Base-by-base conservation (phyloP, 2,797 vertebrate genomes). In the Peromyscus attwateri region DNA sequence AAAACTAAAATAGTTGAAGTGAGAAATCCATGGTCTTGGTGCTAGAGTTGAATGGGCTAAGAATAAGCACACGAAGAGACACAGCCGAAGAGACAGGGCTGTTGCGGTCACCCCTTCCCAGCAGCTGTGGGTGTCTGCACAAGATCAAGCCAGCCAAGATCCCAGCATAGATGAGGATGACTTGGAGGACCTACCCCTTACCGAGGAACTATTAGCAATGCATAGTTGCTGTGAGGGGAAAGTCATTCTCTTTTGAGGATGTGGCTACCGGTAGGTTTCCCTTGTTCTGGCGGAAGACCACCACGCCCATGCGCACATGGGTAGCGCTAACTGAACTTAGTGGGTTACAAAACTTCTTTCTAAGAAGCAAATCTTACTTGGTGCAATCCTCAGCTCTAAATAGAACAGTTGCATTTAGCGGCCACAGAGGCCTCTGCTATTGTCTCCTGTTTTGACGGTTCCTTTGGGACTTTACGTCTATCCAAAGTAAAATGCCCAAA, bases 71-170 rank as follows among this genome's bases (percentile, higher is more conserved):
- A 2, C 11, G 16, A 43, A 57, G 55, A 88, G 13, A 25, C 37
- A 13, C 6, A 71, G 23, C 14, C 34, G 11, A 49, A 37, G 25
- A n/a, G 43, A 14, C 4, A 0, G 17, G 43, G 31, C 43, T 31
- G 34, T 21, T 85, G 12, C 0, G 1, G 43, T 14, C 16, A 6
- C 0, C 3, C 21, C 5, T 57, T 49, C 64, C 1, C 29, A 34
- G 62, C 29, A 85, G 40, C 82, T 34, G 29, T 37, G 62, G 82
- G 5, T 34, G 10, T 1, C 17, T 34, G 19, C 17, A n/a, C 19
- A 49, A 85, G 52, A 40, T 57, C 9, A 40, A 87, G 49, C n/a
- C 25, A 6, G 25, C 14, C 49, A 40, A 29, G 49, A 55, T 37
- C 49, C n/a, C 68, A 16, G 85, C 25, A 29, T 11, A 71, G 66